Conservation (phyloP, 2,113 vertebrate genomes). For the Eira barbara region DNA sequence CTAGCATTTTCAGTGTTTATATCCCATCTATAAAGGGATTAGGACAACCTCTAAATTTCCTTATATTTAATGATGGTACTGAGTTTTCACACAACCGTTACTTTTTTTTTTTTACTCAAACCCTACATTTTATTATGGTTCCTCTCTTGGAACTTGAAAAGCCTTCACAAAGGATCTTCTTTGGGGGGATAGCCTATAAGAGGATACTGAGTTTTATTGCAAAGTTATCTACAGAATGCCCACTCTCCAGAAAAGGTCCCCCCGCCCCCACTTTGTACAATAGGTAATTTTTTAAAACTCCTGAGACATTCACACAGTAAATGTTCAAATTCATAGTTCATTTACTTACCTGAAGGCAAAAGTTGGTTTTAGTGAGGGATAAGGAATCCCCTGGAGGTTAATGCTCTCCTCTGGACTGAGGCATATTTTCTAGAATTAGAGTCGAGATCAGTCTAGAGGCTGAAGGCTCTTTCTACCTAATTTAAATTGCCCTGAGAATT, state of each 20-base stretch:
- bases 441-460: background rate
- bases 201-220: background rate
- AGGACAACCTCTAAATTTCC: background rate
- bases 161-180: background rate
- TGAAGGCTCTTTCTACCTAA: background rate
- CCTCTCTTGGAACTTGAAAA: background rate
- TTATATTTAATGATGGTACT: background rate
- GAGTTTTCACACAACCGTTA: background rate
- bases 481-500: constrained; percentile 55
- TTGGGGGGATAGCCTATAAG: background rate
- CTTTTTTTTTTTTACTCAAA: background rate
- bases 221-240: background rate
- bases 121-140: background rate
- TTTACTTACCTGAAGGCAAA: background rate
- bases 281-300: background rate
- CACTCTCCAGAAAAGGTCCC: background rate
- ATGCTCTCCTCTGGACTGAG: background rate
- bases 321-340: background rate
- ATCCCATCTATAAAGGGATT: background rate
- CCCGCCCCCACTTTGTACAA: background rate
- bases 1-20: background rate
- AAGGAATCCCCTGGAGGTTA: background rate
- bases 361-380: background rate
- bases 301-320: background rate
- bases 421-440: constrained; percentile 29